Evolutionary conservation across 35 echinoderm and acorn worm genomes (phyloP), one percentile per base, ranked within the genome.

Genomic region (Heliocidaris tuberculata): DNA sequence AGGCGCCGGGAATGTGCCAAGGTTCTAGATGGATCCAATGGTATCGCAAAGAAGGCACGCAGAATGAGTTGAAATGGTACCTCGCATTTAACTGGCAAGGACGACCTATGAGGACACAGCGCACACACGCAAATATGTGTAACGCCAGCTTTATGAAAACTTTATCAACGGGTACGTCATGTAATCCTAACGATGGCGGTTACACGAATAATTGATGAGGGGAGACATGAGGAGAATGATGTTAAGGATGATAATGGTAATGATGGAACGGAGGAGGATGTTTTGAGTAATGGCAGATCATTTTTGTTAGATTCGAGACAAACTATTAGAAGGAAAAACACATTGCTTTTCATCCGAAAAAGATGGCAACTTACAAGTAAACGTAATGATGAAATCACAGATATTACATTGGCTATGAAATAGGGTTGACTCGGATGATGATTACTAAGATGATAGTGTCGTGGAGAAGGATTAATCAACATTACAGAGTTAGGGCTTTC

Each of bases 171-270:
- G 87, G 87, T 13, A 16, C 32, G 31, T 89, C 87, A 15, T 89
- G 87, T 48, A 89, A 89, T 48, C 87, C 87, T 15, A 89, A 48
- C 19, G 87, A 89, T 30, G 87, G 87, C 87, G 87, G 87, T 19
- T 89, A 89, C 87, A 89, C 87, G 30, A 32, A 89, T 32, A 89
- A 89, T 27, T 89, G 47, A 89, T 24, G 65, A 78, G 65, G 21
- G 27, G 7, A 4, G 65, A 19, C 21, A 78, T 78, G 65, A 78
- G 19, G 65, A 78, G 4, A 24, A 70, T 15, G 60, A 24, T 78
- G 65, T 52, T 52, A 52, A 50, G 49, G 50, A 56, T 56, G 52
- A 56, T 13, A 52, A 52, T 8, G 52, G 15, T 2, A 9, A 56
- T 10, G 52, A 56, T 56, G 52, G 52, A 56, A 15, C 8, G 52